Conservation (phyloP, 2,797 vertebrate species). For the Coluber constrictor region DNA sequence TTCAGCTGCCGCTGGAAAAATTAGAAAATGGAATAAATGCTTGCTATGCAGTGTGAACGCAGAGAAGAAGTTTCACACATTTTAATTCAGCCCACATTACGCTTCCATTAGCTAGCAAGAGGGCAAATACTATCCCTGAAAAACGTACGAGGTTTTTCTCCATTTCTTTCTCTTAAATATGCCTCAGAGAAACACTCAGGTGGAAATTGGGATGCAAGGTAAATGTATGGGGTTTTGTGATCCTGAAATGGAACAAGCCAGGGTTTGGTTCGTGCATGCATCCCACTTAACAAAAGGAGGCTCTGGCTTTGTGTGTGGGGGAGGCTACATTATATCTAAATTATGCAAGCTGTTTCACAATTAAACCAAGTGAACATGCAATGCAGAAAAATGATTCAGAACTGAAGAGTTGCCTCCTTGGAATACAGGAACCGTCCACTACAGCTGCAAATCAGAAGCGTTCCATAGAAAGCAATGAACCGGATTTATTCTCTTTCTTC, state of each 20-base stretch:
- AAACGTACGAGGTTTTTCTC: conserved; percentile 3
- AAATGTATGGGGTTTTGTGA: background rate
- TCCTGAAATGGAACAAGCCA: background rate
- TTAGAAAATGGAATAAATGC: conserved; percentile 46
- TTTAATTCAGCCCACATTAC: conserved; percentile 47
- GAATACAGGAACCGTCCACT: background rate
- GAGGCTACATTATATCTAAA: background rate
- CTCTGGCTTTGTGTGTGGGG: background rate
- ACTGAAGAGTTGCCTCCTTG: background rate
- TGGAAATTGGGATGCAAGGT: background rate
- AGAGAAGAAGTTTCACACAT: conserved; percentile 17
- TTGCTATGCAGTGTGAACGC: conserved; percentile 21
- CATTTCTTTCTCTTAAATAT: background rate
- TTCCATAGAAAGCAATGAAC: background rate
- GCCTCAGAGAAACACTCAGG: background rate
- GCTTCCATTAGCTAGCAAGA: conserved; percentile 23
- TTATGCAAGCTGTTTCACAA: background rate
- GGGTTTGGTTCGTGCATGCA: background rate
- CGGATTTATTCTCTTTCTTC: background rate
- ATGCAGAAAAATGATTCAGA: background rate
- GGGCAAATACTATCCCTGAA: background rate
- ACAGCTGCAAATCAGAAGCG: background rate
- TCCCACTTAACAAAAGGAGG: background rate
- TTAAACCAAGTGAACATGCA: background rate
- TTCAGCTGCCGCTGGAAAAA: conserved; percentile 42